A percentile compares a stretch with the other conserved stretches of the same genome.
phyloP scores from a whole-genome alignment of 2,113 vertebrate species.

The Salvator merianae region DNA sequence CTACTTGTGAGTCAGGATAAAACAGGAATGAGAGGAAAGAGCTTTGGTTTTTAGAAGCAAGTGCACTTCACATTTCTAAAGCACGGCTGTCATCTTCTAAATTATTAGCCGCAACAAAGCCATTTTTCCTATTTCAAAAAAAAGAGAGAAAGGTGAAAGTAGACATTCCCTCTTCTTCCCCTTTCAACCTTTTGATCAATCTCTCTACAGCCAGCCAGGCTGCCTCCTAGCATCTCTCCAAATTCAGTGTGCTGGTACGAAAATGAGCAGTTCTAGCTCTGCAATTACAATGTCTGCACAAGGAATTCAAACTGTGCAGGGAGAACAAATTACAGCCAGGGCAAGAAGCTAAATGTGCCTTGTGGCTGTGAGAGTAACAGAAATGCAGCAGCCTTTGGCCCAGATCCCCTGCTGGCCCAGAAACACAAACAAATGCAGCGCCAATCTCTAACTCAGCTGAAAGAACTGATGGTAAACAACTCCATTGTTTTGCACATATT shows the following conservation, averaged over 20 bases:
- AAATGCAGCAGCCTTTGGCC: background rate
- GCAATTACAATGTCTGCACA: constrained; percentile 25
- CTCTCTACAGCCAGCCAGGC: constrained; percentile 50
- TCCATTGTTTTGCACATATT: background rate
- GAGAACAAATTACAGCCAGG: constrained; percentile 22
- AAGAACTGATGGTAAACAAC: background rate
- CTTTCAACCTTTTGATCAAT: constrained; percentile 43
- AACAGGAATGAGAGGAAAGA: background rate
- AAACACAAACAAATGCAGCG: background rate
- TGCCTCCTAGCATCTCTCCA: constrained; percentile 39
- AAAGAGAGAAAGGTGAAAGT: constrained; percentile 41
- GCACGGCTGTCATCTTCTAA: constrained; percentile 15
- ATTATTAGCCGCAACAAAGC: constrained; percentile 28
- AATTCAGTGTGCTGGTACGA: constrained; percentile 25
- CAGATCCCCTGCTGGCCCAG: background rate
- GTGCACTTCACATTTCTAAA: background rate
- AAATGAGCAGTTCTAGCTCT: constrained; percentile 34
- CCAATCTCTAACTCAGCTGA: background rate
- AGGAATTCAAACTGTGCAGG: constrained; percentile 31
- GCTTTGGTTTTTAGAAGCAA: background rate
- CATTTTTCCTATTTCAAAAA: constrained; percentile 25
- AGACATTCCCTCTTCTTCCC: constrained; percentile 15
- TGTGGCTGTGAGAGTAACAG: background rate
- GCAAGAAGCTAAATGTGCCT: background rate
- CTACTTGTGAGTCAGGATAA: background rate